Evolutionary conservation across 2,888 invertebrate genomes (phyloP), one percentile per base, ranked within the genome.

Genomic region (Ernsta delagoae): DNA sequence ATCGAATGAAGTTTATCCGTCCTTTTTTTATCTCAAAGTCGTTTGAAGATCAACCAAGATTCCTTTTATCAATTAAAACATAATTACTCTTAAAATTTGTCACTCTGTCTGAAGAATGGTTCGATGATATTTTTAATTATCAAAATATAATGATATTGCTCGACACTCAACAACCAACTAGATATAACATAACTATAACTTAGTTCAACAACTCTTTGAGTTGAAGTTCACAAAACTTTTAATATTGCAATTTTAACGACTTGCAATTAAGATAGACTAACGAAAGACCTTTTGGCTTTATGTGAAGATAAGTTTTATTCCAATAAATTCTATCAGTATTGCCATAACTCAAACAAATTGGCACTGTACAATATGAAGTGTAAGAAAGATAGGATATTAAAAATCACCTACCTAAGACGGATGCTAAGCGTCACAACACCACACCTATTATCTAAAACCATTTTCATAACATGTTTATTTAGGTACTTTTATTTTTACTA

Each of bases 41-140:
- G 56, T 54, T 64, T 64, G 64, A 64, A 54, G 63, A 43, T 63
- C 54, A 54, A 54, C 54, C 63, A 43, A 56, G 45, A 56, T 64
- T 64, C 34, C 56, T 64, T 64, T 64, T 45, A 64, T 56, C 56
- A 64, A 64, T 64, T 45, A 45, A 45, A 43, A 9, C 41, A 9
- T 64, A 64, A 64, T 64, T 64, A 64, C 64, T 64, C 43, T 64
- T 56, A 43, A 56, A 64, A 56, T 34, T 12, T 56, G 16, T 54
- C 31, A 54, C 9, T 9, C 34, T 34, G n/a, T 7, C 16, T 39
- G 34, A 56, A 34, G 34, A 31, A 34, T 57, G 36, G 39, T 57
- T 36, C 39, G 12, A 39, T 57, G 39, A 57, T 39, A 4, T 24
- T 50, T 50, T 24, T 50, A 16, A 50, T 24, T 50, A 50, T 3